Conservation (phyloP, 2,797 vertebrate genomes). For the Tapera naevia region DNA sequence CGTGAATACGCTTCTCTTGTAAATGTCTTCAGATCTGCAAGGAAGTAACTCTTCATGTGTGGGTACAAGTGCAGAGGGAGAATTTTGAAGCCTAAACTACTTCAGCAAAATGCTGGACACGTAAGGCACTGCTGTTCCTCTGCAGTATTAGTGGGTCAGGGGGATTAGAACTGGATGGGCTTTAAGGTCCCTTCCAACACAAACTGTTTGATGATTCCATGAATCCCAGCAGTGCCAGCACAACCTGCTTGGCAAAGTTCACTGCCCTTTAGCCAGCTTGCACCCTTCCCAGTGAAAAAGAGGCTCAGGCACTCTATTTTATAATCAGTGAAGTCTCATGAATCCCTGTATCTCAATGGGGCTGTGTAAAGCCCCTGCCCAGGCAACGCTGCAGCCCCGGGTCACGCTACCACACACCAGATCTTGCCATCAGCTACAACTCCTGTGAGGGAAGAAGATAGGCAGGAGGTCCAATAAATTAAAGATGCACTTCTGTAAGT, state of each 20-base stretch:
- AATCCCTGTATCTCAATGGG: neutral
- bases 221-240: neutral
- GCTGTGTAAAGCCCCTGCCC: neutral
- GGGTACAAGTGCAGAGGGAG: neutral
- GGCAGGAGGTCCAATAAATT: neutral
- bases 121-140: neutral
- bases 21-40: neutral
- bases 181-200: too few species aligned
- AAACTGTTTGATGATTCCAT: too few species aligned
- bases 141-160: neutral
- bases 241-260: neutral
- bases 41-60: neutral
- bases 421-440: neutral
- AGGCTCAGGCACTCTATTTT: neutral
- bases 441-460: neutral
- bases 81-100: neutral
- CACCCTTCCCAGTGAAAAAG: neutral
- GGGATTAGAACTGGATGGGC: too few species aligned
- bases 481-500: neutral
- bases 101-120: neutral
- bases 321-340: neutral
- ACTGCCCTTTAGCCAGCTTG: neutral
- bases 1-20: neutral
- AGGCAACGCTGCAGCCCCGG: fast-evolving
- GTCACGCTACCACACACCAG: too few species aligned